A percentile compares a stretch with the other conserved stretches of the same genome.
These are phyloP conservation scores for Aplysina aerophoba DNA, from an alignment of 37 sponge, comb jelly and placozoan genomes.

Conservation along the genomic window DNA sequence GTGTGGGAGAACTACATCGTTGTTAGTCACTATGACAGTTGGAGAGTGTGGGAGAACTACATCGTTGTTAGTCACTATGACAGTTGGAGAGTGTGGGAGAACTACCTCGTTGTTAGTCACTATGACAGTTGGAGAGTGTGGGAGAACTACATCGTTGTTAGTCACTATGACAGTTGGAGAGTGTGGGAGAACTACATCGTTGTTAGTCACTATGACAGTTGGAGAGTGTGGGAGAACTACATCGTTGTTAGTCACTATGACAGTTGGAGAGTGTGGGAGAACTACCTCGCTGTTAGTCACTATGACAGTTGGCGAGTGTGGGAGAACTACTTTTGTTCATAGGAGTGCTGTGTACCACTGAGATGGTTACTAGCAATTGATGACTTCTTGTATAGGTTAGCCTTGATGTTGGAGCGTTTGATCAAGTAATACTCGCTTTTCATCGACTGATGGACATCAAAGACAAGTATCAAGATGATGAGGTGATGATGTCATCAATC, in stretches of 20 bases:
- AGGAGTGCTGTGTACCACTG: background rate
- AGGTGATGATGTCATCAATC: constrained; percentile 28
- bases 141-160: no score
- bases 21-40: background rate
- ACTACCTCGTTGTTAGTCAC: no score
- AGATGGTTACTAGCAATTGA: background rate
- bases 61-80: no score
- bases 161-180: no score
- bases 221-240: no score
- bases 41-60: no score
- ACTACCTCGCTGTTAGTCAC: constrained; percentile 35
- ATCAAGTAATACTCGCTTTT: constrained; percentile 66
- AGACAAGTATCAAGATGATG: constrained; percentile 70
- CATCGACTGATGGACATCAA: constrained; percentile 80
- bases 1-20: background rate
- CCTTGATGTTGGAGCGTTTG: constrained; percentile 64
- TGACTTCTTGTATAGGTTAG: constrained; percentile 53
- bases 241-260: constrained; percentile 59
- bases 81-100: no score
- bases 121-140: no score
- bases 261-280: constrained; percentile 95
- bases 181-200: no score
- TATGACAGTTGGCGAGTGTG: background rate
- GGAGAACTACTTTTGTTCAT: background rate
- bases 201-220: no score